phyloP scores from a whole-genome alignment of 2,113 vertebrate genomes.

The Turnix velox region DNA sequence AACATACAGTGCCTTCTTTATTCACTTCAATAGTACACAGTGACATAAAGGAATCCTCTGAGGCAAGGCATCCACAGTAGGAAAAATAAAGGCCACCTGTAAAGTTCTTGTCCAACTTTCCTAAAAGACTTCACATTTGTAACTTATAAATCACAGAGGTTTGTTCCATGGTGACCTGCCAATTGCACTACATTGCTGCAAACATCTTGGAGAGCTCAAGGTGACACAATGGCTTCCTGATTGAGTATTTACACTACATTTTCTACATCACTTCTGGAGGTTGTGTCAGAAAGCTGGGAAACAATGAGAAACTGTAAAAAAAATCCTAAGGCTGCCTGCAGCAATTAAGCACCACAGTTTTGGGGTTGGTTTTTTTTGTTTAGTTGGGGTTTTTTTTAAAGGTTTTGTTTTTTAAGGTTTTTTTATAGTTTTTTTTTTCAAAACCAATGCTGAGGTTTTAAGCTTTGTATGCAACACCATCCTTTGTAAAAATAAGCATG shows the following conservation, averaged over 20 bases:
- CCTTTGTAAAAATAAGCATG: not conserved
- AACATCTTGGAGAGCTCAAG: not conserved
- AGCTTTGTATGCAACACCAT: not conserved
- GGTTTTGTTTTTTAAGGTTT: too few species aligned
- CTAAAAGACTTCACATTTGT: conserved; percentile 51
- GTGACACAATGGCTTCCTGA: conserved; percentile 35
- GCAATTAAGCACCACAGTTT: not conserved
- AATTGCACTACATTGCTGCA: not conserved
- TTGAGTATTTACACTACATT: conserved; percentile 11
- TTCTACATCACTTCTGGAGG: conserved; percentile 35
- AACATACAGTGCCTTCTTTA: conserved; percentile 36
- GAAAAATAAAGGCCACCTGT: conserved; percentile 66
- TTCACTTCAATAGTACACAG: conserved; percentile 35
- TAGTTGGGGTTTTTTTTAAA: too few species aligned
- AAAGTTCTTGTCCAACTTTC: conserved; percentile 56
- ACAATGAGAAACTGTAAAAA: not conserved
- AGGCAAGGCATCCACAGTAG: conserved; percentile 46
- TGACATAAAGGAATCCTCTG: conserved; percentile 57
- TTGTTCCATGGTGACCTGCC: conserved; percentile 36
- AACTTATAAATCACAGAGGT: conserved; percentile 3
- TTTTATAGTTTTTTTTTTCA: not conserved
- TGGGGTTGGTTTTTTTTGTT: too few species aligned
- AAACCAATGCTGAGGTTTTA: not conserved
- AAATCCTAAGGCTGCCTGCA: not conserved
- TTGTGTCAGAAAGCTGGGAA: conserved; percentile 10